These are phyloP conservation scores for Paracentrotus lividus DNA, from an alignment of 53 echinoderm and acorn worm species.

Conservation along the genomic window DNA sequence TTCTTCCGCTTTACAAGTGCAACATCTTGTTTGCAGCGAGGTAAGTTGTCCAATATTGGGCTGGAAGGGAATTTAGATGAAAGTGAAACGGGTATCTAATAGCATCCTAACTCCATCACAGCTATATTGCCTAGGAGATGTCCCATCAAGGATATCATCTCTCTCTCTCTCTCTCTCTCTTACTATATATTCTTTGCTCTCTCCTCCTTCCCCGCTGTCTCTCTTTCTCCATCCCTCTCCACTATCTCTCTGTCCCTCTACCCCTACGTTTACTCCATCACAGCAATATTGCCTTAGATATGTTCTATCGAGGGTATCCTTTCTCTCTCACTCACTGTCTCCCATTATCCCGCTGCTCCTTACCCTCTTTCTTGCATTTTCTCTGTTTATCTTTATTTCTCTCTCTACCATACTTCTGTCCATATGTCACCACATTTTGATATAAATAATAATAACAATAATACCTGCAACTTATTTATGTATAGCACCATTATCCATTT, in stretches of 20 bases:
- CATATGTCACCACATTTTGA: no score
- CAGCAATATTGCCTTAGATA: no score
- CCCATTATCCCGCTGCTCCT: no score
- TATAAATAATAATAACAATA: no score
- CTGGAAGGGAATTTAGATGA: conserved; percentile 31
- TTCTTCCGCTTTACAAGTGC: conserved; percentile 44
- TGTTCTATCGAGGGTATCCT: no score
- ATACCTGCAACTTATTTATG: no score
- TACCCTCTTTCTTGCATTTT: background rate
- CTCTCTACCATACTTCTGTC: background rate
- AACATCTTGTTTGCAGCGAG: conserved; percentile 36
- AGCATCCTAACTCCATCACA: conserved; percentile 21
- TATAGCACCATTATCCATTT: no score
- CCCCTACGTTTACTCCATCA: no score
- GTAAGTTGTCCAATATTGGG: conserved; percentile 62
- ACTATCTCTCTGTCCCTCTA: background rate
- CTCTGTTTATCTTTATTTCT: background rate
- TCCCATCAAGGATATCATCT: background rate
- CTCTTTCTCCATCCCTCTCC: background rate
- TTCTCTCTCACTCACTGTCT: no score
- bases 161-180: background rate
- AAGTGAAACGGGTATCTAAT: conserved; percentile 37
- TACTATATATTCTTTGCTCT: no score
- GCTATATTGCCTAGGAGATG: conserved; percentile 33
- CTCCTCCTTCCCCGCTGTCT: no score